These are phyloP conservation scores for Chamaea fasciata DNA, from an alignment of 2,113 vertebrate species.

Conservation along the genomic window DNA sequence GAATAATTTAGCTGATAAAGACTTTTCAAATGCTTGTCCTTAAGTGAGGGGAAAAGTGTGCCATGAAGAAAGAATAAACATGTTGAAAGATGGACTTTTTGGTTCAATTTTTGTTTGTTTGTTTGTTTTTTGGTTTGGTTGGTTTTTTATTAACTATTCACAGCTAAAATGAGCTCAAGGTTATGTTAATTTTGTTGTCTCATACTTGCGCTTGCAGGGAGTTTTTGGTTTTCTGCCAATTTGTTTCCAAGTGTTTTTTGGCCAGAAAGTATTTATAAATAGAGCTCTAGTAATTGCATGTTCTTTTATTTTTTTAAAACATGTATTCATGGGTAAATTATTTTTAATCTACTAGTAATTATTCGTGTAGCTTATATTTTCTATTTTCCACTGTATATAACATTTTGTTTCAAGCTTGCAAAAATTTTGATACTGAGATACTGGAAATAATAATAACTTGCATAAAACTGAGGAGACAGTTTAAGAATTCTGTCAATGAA, in stretches of 20 bases:
- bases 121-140: neutral
- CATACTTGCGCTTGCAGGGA: neutral
- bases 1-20: neutral
- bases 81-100: neutral
- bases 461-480: neutral
- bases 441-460: slow-evolving; percentile 1
- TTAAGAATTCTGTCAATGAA: neutral
- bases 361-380: slow-evolving; percentile 50
- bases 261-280: slow-evolving; percentile 52
- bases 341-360: slow-evolving; percentile 60
- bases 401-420: neutral
- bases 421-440: neutral
- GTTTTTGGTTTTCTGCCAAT: slow-evolving; percentile 37
- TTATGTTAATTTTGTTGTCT: slow-evolving; percentile 33
- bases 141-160: neutral
- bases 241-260: slow-evolving; percentile 53
- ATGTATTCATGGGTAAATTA: slow-evolving; percentile 35
- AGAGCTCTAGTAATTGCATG: neutral
- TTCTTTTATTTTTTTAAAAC: neutral
- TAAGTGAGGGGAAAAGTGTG: neutral
- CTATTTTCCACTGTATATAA: slow-evolving; percentile 34
- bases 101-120: neutral
- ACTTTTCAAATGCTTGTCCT: slow-evolving; percentile 10
- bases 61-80: neutral
- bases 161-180: neutral